Evolutionary conservation across 2,113 vertebrate species (phyloP).

Genomic region (Lathamus discolor): DNA sequence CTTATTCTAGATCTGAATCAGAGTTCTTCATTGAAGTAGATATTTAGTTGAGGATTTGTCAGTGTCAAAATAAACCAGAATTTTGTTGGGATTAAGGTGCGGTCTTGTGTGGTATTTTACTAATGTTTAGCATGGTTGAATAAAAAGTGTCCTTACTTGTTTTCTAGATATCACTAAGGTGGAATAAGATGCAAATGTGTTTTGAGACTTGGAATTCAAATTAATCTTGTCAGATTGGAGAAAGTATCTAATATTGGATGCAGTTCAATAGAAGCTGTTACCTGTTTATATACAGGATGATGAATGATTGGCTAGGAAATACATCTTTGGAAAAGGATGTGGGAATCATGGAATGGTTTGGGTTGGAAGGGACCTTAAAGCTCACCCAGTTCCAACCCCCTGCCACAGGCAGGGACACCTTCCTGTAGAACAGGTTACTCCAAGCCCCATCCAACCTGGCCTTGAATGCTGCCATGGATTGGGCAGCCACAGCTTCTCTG

Average conservation of each 20-base stretch:
- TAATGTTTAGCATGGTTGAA: not conserved
- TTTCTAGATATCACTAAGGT: not conserved
- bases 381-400: not conserved
- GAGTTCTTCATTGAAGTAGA: not conserved
- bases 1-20: not conserved
- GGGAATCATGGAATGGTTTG: not conserved
- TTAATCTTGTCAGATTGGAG: not conserved
- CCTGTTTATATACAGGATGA: not conserved
- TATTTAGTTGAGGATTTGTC: not conserved
- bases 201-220: not conserved
- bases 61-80: not conserved
- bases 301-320: not conserved
- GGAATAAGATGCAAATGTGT: not conserved
- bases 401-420: not conserved
- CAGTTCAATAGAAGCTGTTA: not conserved
- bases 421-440: not conserved
- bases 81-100: not conserved
- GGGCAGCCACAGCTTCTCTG: not conserved
- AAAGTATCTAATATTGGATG: not conserved
- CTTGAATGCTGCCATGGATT: not conserved
- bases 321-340: not conserved
- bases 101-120: not conserved
- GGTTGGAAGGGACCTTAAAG: not conserved
- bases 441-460: not conserved
- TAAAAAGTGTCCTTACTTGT: rapidly evolving